Percentiles rank a stretch among this genome's conserved stretches.
These are phyloP conservation scores for Belgica antarctica DNA, from an alignment of 2,888 invertebrate genomes.

Conservation along the genomic window DNA sequence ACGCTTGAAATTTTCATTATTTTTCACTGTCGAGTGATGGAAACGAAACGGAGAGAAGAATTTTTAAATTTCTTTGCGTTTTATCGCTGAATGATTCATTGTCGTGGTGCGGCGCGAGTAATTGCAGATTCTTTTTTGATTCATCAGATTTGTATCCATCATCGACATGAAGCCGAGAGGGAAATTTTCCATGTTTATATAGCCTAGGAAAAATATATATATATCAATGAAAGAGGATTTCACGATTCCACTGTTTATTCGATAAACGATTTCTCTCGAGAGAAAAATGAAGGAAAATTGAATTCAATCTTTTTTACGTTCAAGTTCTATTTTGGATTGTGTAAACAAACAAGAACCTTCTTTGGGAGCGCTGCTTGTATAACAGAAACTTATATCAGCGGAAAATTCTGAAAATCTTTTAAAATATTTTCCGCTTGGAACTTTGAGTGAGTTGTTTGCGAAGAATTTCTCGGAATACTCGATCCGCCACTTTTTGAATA, in stretches of 20 bases:
- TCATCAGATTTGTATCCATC: conserved; percentile 42
- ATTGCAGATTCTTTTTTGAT: conserved; percentile 12
- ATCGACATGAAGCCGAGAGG: conserved; percentile 31
- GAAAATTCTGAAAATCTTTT: no score
- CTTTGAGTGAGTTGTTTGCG: no score
- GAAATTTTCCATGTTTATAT: conserved; percentile 39
- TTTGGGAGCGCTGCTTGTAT: no score
- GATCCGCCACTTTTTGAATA: no score
- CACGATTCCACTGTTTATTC: conserved; percentile 21
- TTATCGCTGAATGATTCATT: not conserved
- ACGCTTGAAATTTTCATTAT: not conserved
- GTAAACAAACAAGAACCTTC: conserved; percentile 11
- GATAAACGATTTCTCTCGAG: conserved; percentile 22
- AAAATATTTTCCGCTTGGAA: no score
- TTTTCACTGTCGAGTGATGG: not conserved
- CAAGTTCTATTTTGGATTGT: conserved; percentile 12
- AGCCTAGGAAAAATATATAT: conserved; percentile 12
- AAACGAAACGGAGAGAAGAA: not conserved
- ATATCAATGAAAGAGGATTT: conserved; percentile 36
- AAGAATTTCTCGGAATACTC: no score
- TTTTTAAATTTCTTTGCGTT: not conserved
- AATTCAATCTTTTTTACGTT: conserved; percentile 2
- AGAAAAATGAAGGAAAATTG: no score
- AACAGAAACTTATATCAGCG: no score
- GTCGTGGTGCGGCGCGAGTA: conserved; percentile 9